These are phyloP conservation scores for Capromys pilorides DNA, from an alignment of 2,797 vertebrate genomes.

Conservation along the genomic window DNA sequence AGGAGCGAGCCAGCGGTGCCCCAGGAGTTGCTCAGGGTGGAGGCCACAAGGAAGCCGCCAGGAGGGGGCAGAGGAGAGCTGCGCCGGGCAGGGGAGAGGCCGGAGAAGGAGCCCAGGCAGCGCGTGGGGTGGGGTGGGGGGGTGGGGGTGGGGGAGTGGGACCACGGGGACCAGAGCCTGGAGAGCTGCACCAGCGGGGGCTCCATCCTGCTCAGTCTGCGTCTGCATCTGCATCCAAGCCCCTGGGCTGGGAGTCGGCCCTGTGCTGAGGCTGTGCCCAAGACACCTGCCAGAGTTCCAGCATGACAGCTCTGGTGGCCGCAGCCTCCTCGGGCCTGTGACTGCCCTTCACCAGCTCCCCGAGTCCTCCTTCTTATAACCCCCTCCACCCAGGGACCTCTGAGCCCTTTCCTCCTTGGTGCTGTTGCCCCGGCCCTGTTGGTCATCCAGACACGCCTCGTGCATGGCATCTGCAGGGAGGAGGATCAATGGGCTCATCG, in stretches of 20 bases:
- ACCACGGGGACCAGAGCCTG: neutral
- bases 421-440: neutral
- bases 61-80: neutral
- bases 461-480: neutral
- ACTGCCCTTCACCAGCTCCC: neutral
- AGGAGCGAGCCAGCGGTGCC: neutral
- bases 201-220: neutral
- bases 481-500: no score
- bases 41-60: neutral
- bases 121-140: fast-evolving
- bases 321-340: neutral
- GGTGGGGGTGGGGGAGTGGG: fast-evolving
- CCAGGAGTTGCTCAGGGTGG: neutral
- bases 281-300: neutral
- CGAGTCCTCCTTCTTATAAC: neutral
- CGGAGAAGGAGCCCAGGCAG: neutral
- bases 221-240: neutral
- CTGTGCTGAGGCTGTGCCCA: neutral
- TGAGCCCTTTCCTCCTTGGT: neutral
- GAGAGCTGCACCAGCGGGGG: neutral
- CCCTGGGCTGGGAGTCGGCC: neutral
- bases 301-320: neutral
- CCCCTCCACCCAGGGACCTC: neutral
- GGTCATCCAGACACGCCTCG: neutral
- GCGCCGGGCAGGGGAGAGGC: neutral